Evolutionary conservation across 2,113 vertebrate genomes (phyloP).

Genomic region (Pseudonaja textilis): DNA sequence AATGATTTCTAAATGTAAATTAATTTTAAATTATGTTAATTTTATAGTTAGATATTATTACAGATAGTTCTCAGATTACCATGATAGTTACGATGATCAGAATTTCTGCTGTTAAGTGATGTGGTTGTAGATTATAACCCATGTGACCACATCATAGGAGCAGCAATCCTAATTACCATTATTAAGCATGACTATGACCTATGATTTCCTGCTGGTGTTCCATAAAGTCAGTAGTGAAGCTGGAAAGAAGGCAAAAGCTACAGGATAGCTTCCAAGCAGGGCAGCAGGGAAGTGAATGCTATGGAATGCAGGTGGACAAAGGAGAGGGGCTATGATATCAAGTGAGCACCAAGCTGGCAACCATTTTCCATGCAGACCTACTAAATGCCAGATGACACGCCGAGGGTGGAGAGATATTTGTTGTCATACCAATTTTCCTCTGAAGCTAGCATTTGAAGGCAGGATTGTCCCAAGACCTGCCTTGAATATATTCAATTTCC

Average conservation of each 20-base stretch:
- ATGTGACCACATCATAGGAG: not conserved
- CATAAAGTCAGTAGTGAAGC: not conserved
- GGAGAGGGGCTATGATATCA: not conserved
- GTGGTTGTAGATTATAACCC: not conserved
- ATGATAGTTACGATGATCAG: not conserved
- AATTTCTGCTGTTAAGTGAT: not conserved
- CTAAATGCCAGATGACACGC: not conserved
- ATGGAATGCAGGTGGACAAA: not conserved
- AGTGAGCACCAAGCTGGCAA: not conserved
- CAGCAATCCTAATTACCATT: not conserved
- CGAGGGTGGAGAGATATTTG: not conserved
- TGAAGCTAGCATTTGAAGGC: not conserved
- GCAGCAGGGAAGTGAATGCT: not conserved
- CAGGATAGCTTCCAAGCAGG: not conserved
- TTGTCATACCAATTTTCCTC: not conserved
- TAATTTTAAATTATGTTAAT: not conserved
- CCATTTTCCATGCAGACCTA: not conserved
- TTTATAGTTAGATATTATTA: not conserved
- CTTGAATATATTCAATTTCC: not conserved
- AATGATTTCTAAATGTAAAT: not conserved
- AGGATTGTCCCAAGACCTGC: not conserved
- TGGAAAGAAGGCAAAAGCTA: not conserved
- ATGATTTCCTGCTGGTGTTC: not conserved
- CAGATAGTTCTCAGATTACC: not conserved
- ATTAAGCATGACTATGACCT: not conserved